Percentiles rank a stretch among this genome's conserved stretches.
Conservation (phyloP, 2,888 invertebrate species). For the Frankliniella fusca region DNA sequence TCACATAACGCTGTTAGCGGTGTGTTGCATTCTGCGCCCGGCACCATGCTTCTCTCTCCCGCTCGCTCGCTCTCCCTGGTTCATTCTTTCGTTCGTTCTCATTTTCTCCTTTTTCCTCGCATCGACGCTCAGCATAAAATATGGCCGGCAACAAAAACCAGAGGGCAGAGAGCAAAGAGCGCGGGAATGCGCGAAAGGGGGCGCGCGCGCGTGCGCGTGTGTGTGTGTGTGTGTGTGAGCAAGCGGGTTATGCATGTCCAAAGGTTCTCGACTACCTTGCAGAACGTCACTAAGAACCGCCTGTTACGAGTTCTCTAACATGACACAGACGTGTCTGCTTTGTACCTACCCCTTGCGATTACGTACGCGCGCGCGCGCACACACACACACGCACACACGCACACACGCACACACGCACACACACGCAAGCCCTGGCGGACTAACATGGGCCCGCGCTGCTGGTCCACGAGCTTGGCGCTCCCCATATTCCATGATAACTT, state of each 20-base stretch:
- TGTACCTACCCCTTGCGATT: not conserved
- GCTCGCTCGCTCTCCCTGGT: not conserved
- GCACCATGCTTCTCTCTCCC: not conserved
- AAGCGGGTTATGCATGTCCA: too few relatives aligned
- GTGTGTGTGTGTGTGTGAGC: too few relatives aligned
- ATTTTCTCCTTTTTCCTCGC: not conserved
- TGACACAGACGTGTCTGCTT: not conserved
- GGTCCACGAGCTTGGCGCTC: not conserved
- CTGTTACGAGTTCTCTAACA: not conserved
- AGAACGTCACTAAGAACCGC: not conserved
- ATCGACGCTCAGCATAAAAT: not conserved
- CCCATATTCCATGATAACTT: not conserved
- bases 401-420: not conserved
- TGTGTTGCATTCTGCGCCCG: not conserved
- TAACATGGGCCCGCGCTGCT: not conserved
- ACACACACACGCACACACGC: not conserved
- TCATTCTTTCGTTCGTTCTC: not conserved
- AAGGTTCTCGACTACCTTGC: too few relatives aligned
- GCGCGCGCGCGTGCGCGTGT: too few relatives aligned
- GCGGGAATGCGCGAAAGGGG: not conserved
- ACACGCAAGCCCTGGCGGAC: not conserved
- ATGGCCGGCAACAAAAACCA: not conserved
- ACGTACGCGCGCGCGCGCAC: not conserved
- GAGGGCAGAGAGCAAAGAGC: not conserved
- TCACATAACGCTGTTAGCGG: not conserved